Conservation (phyloP, 1,140 invertebrate genomes). For the Ceratoteleas bidentatus region DNA sequence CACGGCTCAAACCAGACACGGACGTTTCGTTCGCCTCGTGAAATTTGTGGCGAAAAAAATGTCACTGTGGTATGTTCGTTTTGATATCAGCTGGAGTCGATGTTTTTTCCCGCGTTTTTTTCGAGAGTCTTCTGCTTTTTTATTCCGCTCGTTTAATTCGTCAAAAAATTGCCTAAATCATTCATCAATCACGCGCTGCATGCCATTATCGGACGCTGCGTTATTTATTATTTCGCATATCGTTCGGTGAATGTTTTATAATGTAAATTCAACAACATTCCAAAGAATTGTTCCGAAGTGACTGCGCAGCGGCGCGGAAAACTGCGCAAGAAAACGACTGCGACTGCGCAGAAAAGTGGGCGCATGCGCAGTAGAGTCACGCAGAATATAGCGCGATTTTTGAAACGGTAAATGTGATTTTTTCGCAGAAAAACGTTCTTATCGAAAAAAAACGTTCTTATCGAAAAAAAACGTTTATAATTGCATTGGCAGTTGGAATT, state of each 20-base stretch:
- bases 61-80: constrained; percentile 34
- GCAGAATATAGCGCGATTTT: no score
- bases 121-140: not conserved
- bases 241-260: constrained; percentile 15
- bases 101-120: not conserved
- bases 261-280: not conserved
- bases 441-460: no score
- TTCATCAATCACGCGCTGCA: constrained; percentile 30
- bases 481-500: no score
- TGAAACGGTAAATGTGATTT: no score
- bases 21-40: constrained; percentile 46
- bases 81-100: constrained; percentile 19
- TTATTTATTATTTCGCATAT: constrained; percentile 37
- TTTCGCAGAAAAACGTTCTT: no score
- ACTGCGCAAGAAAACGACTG: no score
- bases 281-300: no score
- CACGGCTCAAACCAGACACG: constrained; percentile 54
- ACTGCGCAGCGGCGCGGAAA: no score
- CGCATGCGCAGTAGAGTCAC: no score
- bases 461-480: no score
- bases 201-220: constrained; percentile 27
- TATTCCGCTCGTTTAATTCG: not conserved
- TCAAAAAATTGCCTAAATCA: constrained; percentile 43
- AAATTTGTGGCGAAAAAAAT: constrained; percentile 45
- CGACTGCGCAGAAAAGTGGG: no score